A percentile compares a stretch with the other conserved stretches of the same genome.
These are phyloP conservation scores for Aegithalos caudatus DNA, from an alignment of 2,113 vertebrate genomes.

Conservation along the genomic window DNA sequence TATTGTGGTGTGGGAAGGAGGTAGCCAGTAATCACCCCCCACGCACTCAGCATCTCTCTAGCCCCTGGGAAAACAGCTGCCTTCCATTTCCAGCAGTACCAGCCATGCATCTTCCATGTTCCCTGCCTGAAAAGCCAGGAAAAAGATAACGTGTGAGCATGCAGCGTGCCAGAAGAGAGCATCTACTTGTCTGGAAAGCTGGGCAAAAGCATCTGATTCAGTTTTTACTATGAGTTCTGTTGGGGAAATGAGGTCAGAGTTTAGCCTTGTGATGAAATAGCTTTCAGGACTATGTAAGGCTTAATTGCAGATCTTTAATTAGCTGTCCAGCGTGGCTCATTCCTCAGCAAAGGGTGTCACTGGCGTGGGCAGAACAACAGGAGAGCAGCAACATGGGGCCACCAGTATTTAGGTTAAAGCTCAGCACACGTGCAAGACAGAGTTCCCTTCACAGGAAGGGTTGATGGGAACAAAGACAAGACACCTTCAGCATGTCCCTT, in stretches of 20 bases:
- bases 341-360: not conserved
- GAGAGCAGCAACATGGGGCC: not conserved
- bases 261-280: not conserved
- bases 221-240: not conserved
- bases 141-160: not conserved
- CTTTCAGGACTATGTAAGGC: not conserved
- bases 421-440: not conserved
- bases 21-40: not conserved
- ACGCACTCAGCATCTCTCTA: not conserved
- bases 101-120: not conserved
- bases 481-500: not conserved
- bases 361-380: not conserved
- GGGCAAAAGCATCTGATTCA: not conserved
- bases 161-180: accelerated
- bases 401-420: not conserved
- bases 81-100: not conserved
- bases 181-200: not conserved
- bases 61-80: not conserved
- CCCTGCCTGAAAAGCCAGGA: not conserved
- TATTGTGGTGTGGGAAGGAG: not conserved
- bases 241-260: not conserved
- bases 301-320: not conserved
- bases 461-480: not conserved
- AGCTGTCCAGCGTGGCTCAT: not conserved
- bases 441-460: not conserved